These are phyloP conservation scores for Leucoraja erinaceus DNA, from an alignment of 2,113 vertebrate species.

Conservation along the genomic window DNA sequence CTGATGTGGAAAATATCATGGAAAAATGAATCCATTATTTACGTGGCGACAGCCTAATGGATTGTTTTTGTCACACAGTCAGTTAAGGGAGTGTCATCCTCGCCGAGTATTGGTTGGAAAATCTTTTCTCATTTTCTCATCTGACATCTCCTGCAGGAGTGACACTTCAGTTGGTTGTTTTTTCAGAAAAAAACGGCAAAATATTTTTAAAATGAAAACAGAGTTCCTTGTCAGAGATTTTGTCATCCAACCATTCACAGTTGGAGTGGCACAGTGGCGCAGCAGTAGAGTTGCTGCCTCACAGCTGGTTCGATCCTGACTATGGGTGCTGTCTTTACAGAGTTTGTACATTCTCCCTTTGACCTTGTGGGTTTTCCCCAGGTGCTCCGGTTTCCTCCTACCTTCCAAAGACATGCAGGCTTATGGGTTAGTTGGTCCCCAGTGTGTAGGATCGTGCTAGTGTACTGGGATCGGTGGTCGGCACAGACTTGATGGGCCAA, in stretches of 20 bases:
- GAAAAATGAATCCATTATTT: background rate
- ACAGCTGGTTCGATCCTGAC: too few species aligned
- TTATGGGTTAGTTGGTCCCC: too few species aligned
- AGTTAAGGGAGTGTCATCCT: background rate
- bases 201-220: background rate
- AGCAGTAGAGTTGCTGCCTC: too few species aligned
- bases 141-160: background rate
- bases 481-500: too few species aligned
- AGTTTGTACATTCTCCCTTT: too few species aligned
- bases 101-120: background rate
- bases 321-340: too few species aligned
- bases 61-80: background rate
- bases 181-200: background rate
- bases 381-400: too few species aligned
- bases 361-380: too few species aligned
- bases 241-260: background rate
- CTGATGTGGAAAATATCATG: background rate
- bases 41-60: background rate
- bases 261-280: too few species aligned
- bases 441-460: too few species aligned
- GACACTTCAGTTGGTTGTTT: background rate
- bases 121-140: background rate
- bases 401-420: too few species aligned
- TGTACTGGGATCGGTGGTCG: too few species aligned
- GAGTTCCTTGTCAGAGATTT: background rate